A percentile compares a stretch with the other conserved stretches of the same genome.
phyloP scores from a whole-genome alignment of 2,888 invertebrate genomes.

The Cephus spinipes region DNA sequence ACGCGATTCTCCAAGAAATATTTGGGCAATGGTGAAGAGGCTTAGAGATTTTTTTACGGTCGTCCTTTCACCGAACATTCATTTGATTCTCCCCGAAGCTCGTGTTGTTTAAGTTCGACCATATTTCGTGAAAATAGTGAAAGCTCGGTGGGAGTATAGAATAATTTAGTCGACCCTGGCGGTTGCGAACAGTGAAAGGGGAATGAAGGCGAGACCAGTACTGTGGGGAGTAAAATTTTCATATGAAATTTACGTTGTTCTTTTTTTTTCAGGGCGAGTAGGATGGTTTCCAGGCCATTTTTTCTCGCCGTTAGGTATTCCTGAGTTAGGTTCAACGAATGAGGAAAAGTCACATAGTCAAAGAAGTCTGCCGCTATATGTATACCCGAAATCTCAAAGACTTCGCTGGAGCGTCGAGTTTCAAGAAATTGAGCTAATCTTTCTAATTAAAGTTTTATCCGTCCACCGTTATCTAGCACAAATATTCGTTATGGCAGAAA shows the following conservation, averaged over 20 bases:
- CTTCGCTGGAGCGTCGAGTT: not conserved
- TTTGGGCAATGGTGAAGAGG: not conserved
- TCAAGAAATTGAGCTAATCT: conserved; percentile 30
- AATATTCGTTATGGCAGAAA: conserved; percentile 26
- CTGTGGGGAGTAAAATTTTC: not conserved
- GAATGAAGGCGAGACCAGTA: not conserved
- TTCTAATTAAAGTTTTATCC: conserved; percentile 33
- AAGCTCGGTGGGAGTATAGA: not conserved
- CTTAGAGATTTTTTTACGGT: not conserved
- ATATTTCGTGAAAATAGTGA: not conserved
- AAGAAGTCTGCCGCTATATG: not conserved
- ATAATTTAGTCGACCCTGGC: not conserved
- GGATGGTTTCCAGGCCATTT: not conserved
- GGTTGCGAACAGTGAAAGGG: not conserved
- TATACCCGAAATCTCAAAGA: not conserved
- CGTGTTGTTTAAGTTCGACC: not conserved
- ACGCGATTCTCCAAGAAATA: not conserved
- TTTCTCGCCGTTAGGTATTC: not conserved
- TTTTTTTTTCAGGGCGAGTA: not conserved
- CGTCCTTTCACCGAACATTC: not conserved
- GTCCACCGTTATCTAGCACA: conserved; percentile 19
- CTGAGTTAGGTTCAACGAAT: not conserved
- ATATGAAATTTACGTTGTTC: not conserved
- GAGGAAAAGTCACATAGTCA: not conserved
- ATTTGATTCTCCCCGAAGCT: not conserved